These are phyloP conservation scores for Girardia tigrina DNA, from an alignment of 2,888 invertebrate genomes.

Conservation along the genomic window DNA sequence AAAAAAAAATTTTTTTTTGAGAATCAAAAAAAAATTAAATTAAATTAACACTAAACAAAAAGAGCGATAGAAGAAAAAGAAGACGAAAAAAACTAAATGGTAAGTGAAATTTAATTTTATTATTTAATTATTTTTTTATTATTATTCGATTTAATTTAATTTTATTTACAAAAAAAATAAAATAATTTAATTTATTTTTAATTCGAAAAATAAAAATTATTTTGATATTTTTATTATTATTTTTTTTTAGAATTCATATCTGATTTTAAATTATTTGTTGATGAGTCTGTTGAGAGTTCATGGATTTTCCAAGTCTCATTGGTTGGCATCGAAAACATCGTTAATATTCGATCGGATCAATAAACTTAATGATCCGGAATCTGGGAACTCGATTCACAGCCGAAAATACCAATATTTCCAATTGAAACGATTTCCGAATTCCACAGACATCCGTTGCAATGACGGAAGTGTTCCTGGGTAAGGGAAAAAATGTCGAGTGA, in stretches of 20 bases:
- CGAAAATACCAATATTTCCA: not conserved
- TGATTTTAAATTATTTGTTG: not conserved
- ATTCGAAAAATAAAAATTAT: too few species aligned
- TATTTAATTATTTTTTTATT: not conserved
- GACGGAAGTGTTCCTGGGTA: slow-evolving; percentile 13
- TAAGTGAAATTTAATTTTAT: not conserved
- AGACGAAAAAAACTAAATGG: not conserved
- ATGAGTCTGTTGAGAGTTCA: not conserved
- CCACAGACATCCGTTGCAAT: not conserved
- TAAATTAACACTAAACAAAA: not conserved
- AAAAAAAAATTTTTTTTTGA: not conserved
- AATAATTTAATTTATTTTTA: not conserved
- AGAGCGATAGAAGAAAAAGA: not conserved
- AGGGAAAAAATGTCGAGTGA: not conserved
- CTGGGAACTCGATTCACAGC: not conserved
- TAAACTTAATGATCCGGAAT: not conserved
- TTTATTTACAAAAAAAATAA: not conserved
- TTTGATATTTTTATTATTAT: not conserved
- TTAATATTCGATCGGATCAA: slow-evolving; percentile 5
- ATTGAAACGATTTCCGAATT: not conserved
- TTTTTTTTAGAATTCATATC: not conserved
- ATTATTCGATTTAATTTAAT: not conserved
- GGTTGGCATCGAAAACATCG: not conserved
- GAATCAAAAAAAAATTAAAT: not conserved
- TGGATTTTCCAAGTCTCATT: not conserved